Conservation (phyloP, 1,140 invertebrate species). For the Daktulosphaira vitifoliae region DNA sequence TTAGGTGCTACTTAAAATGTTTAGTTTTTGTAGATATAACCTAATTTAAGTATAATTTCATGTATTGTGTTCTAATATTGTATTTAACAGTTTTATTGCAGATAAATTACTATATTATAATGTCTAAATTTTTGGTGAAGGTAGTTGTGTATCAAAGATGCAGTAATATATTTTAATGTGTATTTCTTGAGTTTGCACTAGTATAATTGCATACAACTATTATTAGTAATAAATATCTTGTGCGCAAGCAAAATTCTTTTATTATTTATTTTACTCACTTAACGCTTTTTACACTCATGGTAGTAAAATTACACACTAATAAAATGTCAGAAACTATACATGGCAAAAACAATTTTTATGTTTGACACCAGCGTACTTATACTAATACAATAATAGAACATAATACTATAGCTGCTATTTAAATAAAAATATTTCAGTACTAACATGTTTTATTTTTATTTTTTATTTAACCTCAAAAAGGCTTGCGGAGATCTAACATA, state of each 20-base stretch:
- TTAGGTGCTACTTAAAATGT: slow-evolving; percentile 24
- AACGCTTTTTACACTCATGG: slow-evolving; percentile 27
- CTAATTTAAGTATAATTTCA: slow-evolving; percentile 26
- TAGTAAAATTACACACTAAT: slow-evolving; percentile 29
- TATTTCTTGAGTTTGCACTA: slow-evolving; percentile 12
- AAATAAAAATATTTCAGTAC: slow-evolving; percentile 26
- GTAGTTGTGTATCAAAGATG: slow-evolving; percentile 10
- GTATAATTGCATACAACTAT: slow-evolving; percentile 1
- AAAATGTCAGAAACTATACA: slow-evolving; percentile 19
- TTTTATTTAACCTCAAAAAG: slow-evolving; percentile 28
- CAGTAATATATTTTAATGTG: background rate
- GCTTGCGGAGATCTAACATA: slow-evolving; percentile 33
- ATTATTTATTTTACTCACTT: slow-evolving; percentile 9
- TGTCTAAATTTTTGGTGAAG: slow-evolving; percentile 33
- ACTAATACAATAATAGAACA: slow-evolving; percentile 34
- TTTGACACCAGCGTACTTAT: slow-evolving; percentile 27
- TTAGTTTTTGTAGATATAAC: slow-evolving; percentile 24
- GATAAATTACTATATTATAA: slow-evolving; percentile 7
- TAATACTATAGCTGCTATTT: slow-evolving; percentile 32
- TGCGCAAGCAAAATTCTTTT: slow-evolving; percentile 8
- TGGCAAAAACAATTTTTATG: slow-evolving; percentile 9
- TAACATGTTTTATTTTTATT: slow-evolving; percentile 33
- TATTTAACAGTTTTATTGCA: slow-evolving; percentile 26
- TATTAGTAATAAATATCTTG: background rate
- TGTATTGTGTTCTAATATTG: slow-evolving; percentile 33